These are phyloP conservation scores for Sitta carolinensis DNA, from an alignment of 2,797 vertebrate species.

Conservation along the genomic window DNA sequence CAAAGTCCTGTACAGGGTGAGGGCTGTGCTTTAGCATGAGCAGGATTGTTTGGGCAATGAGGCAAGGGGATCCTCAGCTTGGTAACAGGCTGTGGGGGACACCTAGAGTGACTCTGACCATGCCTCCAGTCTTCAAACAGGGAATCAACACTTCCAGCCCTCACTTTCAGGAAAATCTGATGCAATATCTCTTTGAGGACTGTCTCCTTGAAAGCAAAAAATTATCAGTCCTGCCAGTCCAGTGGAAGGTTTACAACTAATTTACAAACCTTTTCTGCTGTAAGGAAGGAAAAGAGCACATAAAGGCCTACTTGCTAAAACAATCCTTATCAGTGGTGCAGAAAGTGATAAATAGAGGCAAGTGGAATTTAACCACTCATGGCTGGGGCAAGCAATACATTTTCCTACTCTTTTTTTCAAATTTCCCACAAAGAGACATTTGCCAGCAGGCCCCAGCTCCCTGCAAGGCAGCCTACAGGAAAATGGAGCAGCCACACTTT, in stretches of 20 bases:
- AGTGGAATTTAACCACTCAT: neutral
- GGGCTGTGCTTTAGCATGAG: neutral
- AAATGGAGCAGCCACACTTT: neutral
- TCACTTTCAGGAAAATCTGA: neutral
- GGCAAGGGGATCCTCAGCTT: neutral
- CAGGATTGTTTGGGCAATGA: neutral
- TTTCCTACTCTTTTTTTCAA: neutral
- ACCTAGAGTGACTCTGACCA: neutral
- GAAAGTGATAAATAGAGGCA: neutral
- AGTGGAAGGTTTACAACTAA: neutral
- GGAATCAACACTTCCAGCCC: neutral
- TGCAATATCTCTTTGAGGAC: neutral
- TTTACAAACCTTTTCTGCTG: neutral
- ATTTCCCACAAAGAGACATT: neutral
- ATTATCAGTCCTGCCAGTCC: neutral
- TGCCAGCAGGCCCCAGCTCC: neutral
- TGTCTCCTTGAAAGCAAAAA: neutral
- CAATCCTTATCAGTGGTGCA: neutral
- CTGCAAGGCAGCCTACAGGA: neutral
- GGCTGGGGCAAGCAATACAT: neutral
- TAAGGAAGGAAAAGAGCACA: neutral
- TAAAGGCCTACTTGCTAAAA: neutral
- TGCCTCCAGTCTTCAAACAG: fast-evolving
- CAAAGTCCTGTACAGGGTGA: neutral
- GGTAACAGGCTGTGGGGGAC: neutral